Evolutionary conservation across 2,113 vertebrate species (phyloP).

Genomic region (Eurypyga helias): DNA sequence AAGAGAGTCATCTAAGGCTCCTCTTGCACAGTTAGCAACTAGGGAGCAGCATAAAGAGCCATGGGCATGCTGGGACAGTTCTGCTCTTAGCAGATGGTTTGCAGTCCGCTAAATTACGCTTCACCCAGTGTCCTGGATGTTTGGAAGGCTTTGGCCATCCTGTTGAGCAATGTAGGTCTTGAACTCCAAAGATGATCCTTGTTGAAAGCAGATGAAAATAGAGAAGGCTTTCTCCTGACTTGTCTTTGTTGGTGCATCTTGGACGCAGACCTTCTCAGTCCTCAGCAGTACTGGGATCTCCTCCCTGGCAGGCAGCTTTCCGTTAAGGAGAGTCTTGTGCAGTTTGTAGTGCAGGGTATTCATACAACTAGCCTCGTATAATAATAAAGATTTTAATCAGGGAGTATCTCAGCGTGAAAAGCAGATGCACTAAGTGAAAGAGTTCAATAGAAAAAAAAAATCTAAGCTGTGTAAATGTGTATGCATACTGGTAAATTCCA

Average conservation of each 20-base stretch:
- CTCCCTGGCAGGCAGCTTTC: background rate
- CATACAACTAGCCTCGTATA: background rate
- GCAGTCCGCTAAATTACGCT: background rate
- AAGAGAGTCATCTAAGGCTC: background rate
- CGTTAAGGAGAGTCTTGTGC: background rate
- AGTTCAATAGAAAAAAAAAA: background rate
- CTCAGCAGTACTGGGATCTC: background rate
- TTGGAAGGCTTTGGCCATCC: background rate
- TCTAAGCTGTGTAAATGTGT: background rate
- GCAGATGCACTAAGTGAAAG: background rate
- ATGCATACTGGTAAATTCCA: slow-evolving; percentile 21
- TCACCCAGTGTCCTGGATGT: background rate
- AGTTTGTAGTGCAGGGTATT: background rate
- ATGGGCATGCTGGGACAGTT: background rate
- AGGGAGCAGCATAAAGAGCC: background rate
- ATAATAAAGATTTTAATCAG: background rate
- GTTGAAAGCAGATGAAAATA: background rate
- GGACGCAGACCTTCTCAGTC: background rate
- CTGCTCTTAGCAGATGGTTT: background rate
- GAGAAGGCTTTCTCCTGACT: background rate
- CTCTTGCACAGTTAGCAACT: background rate
- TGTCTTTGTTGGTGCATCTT: background rate
- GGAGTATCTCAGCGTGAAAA: background rate
- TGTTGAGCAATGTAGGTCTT: background rate
- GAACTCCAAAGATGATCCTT: background rate